Conservation (phyloP, 1,140 invertebrate species). For the Diachasma alloeum region DNA sequence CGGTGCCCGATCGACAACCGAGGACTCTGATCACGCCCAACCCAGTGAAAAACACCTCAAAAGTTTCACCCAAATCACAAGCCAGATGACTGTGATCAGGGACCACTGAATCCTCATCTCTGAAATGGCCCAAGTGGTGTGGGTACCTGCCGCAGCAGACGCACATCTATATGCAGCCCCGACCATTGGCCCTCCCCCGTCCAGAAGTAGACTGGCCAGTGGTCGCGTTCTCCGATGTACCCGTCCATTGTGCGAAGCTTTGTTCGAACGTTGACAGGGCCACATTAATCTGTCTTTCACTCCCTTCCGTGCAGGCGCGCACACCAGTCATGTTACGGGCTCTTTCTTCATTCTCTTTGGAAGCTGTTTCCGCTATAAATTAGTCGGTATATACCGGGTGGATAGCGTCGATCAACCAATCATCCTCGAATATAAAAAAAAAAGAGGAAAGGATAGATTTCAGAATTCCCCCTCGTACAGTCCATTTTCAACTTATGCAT, state of each 20-base stretch:
- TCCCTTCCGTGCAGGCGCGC: slow-evolving; percentile 43
- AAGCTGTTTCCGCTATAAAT: not conserved
- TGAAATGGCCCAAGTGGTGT: slow-evolving; percentile 32
- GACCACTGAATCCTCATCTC: slow-evolving; percentile 58
- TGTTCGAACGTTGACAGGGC: slow-evolving; percentile 62
- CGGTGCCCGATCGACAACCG: too few relatives aligned
- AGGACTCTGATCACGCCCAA: too few relatives aligned
- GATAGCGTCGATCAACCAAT: not conserved
- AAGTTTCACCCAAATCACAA: slow-evolving; percentile 45
- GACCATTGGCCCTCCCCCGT: slow-evolving; percentile 23
- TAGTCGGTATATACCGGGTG: not conserved
- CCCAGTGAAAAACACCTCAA: slow-evolving; percentile 28
- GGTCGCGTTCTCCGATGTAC: slow-evolving; percentile 31
- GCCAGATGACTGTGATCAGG: slow-evolving; percentile 46
- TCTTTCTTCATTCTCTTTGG: slow-evolving; percentile 4
- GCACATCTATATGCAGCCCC: slow-evolving; percentile 51
- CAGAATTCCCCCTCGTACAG: not conserved
- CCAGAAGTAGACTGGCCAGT: not conserved
- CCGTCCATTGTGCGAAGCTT: slow-evolving; percentile 62
- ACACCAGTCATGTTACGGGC: slow-evolving; percentile 43
- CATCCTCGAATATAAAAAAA: not conserved
- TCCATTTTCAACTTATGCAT: not conserved
- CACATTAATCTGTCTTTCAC: slow-evolving; percentile 63
- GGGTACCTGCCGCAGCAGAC: slow-evolving; percentile 49
- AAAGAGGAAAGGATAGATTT: not conserved